phyloP scores from a whole-genome alignment of 1,140 invertebrate genomes.

The Drosophila ficusphila region DNA sequence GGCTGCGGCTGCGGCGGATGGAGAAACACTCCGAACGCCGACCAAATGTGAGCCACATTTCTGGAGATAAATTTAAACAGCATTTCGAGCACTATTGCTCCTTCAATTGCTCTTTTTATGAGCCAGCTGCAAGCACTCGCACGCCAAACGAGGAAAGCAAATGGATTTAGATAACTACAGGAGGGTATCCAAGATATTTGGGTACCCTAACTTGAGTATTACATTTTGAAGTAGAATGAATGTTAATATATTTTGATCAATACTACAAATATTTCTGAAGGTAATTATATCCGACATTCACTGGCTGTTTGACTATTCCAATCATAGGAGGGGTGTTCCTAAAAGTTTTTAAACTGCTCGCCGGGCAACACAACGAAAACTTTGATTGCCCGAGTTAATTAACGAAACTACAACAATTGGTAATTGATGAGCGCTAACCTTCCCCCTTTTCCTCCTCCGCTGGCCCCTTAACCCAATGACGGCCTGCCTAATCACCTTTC shows the following conservation, averaged over 20 bases:
- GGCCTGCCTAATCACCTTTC: slow-evolving; percentile 52
- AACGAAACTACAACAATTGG: slow-evolving; percentile 67
- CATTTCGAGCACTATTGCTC: slow-evolving; percentile 47
- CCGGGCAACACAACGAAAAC: slow-evolving; percentile 13
- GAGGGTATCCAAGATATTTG: no score
- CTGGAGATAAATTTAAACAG: slow-evolving; percentile 47
- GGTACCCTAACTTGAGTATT: no score
- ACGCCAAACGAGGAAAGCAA: not conserved
- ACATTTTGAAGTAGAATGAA: no score
- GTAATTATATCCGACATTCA: no score
- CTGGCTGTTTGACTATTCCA: not conserved
- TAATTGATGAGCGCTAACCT: slow-evolving; percentile 63
- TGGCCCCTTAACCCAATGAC: not conserved
- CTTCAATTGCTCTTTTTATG: slow-evolving; percentile 56
- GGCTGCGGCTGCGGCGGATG: not conserved
- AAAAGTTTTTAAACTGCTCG: slow-evolving; percentile 9
- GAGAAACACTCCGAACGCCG: slow-evolving; percentile 9
- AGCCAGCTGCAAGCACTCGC: slow-evolving; percentile 52
- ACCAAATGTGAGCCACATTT: slow-evolving; percentile 25
- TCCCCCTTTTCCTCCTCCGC: not conserved
- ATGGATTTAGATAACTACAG: slow-evolving; percentile 7
- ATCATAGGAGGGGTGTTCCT: slow-evolving; percentile 1
- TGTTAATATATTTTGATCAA: no score
- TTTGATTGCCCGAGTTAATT: slow-evolving; percentile 72
- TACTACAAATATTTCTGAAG: no score